phyloP scores from a whole-genome alignment of 2,113 vertebrate species.

The Zapornia atra region DNA sequence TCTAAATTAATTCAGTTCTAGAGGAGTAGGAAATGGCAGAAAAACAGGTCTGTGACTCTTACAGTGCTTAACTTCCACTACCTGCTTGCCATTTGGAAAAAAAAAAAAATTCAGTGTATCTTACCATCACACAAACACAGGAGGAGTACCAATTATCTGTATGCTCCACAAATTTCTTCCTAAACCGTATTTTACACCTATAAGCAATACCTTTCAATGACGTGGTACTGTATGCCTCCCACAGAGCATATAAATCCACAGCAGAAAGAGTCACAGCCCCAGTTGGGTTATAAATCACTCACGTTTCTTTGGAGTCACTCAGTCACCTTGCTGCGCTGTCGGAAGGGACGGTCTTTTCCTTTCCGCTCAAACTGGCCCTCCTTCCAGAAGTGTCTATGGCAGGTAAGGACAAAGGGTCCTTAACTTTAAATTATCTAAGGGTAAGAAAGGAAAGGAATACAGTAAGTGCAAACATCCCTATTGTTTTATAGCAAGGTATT shows the following conservation, averaged over 20 bases:
- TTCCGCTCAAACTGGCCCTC: constrained; percentile 31
- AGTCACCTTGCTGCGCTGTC: constrained; percentile 7
- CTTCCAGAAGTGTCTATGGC: constrained; percentile 29
- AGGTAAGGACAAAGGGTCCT: constrained; percentile 42
- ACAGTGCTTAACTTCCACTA: neutral
- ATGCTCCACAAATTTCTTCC: neutral
- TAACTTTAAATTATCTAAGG: constrained; percentile 24
- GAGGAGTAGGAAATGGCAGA: neutral
- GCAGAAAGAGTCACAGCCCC: neutral
- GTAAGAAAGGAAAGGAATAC: neutral
- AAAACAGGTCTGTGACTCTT: neutral
- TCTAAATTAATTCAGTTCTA: neutral
- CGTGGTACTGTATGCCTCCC: neutral
- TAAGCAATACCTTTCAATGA: neutral
- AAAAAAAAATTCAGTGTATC: neutral
- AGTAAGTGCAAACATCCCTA: neutral
- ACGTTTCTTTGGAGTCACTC: constrained; percentile 63
- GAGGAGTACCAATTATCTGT: neutral
- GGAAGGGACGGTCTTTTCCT: neutral
- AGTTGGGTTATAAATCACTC: constrained; percentile 55
- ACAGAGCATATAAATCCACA: neutral
- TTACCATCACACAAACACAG: neutral
- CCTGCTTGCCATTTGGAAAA: neutral
- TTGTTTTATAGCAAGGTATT: neutral
- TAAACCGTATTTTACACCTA: neutral